Base-by-base conservation (phyloP, 2,113 vertebrate species). In the Anoura caudifer region DNA sequence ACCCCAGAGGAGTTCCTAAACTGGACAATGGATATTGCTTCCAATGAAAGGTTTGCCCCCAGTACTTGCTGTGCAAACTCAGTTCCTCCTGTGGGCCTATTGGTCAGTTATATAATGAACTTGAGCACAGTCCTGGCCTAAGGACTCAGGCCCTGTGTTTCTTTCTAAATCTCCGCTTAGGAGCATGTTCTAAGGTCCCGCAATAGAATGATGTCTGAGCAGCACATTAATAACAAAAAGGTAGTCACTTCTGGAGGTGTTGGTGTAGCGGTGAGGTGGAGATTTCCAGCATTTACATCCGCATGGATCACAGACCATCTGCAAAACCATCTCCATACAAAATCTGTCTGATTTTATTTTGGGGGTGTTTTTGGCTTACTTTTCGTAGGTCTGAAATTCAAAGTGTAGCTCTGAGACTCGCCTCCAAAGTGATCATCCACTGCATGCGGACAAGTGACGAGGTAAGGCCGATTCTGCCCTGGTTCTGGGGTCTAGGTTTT, bases 351-450 rank as follows among this genome's bases (percentile, higher is more conserved):
- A 87, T 80, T 75, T 96, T 22, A 77, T 61, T 65, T 69, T 12
- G 56, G 80, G 56, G 5, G 3, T 89, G 5, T 95, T 90, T 73
- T 59, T 72, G n/a, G n/a, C 63, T 72, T 77, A 47, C 47, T 31
- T 94, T 95, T 65, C 82, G 89, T 69, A 99, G 99, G 95, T 97
- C 98, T 98, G 99, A 99, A 98, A 97, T 99, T 90, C 99, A 99
- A 97, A 99, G 99, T 86, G 97, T 98, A n/a, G 98, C 99, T 92
- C 98, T 99, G 92, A 99, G 96, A 63, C 98, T 99, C 95, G 96
- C 98, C 59, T 99, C 99, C 54, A 99, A 92, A 77, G 94, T 99
- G 98, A 96, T 99, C 81, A 94, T 98, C 72, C 95, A 98, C 94
- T 97, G 98, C 91, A 91, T 98, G 76, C 98, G 96, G 95, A 97